These are phyloP conservation scores for Crotalus tigris DNA, from an alignment of 2,113 vertebrate genomes.

Conservation along the genomic window DNA sequence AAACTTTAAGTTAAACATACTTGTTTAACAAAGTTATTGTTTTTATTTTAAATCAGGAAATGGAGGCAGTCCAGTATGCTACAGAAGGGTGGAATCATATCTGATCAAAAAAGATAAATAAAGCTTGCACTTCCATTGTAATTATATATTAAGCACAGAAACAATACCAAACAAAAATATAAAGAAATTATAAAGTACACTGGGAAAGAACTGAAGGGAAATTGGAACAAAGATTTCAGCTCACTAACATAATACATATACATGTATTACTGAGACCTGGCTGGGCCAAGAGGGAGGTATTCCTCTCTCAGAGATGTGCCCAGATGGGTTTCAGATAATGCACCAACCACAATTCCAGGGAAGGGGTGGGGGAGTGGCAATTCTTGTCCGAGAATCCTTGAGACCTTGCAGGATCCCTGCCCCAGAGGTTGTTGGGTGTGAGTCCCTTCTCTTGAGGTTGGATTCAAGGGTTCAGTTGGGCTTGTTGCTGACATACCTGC, in stretches of 20 bases:
- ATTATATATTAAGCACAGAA: background rate
- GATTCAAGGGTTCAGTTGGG: too few relatives aligned
- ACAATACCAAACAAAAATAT: background rate
- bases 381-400: too few relatives aligned
- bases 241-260: background rate
- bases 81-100: background rate
- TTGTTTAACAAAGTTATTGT: background rate
- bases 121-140: background rate
- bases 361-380: too few relatives aligned
- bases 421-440: too few relatives aligned
- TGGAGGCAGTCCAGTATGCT: background rate
- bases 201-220: background rate
- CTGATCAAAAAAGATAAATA: background rate
- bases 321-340: too few relatives aligned
- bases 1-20: background rate
- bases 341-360: too few relatives aligned
- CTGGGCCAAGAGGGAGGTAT: too few relatives aligned
- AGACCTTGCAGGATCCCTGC: too few relatives aligned
- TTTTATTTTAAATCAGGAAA: background rate
- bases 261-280: too few relatives aligned
- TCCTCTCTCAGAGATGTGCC: too few relatives aligned
- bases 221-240: background rate
- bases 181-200: background rate
- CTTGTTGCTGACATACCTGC: too few relatives aligned
- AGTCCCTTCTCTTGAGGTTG: too few relatives aligned